Evolutionary conservation across 1,140 invertebrate species (phyloP).

Genomic region (Fopius arisanus): DNA sequence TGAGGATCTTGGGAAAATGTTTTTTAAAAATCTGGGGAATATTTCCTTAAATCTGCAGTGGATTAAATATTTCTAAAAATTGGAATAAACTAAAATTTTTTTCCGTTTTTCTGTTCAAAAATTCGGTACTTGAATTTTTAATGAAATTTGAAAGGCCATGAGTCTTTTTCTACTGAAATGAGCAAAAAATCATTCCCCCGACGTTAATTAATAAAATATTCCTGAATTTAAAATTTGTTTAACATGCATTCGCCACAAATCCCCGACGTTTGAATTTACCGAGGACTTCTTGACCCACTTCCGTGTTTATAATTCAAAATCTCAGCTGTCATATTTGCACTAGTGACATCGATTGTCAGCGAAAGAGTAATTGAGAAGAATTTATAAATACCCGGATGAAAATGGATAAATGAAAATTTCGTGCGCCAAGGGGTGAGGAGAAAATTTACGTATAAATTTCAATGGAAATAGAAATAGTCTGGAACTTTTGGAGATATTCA

Average conservation of each 20-base stretch:
- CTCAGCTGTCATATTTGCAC: background rate
- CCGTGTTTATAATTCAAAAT: background rate
- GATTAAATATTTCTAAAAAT: no score
- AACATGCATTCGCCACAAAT: background rate
- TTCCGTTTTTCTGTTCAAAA: no score
- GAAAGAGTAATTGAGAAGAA: background rate
- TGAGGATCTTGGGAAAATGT: no score
- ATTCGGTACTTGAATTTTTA: no score
- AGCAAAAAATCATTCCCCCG: no score
- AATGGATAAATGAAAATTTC: background rate
- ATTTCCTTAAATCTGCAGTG: no score
- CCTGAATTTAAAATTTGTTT: no score
- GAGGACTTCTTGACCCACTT: background rate
- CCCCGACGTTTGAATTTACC: background rate
- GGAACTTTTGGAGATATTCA: background rate
- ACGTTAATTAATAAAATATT: no score
- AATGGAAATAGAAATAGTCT: background rate
- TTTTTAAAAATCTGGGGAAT: no score
- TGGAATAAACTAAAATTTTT: no score
- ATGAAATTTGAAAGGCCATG: no score
- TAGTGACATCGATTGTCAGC: background rate
- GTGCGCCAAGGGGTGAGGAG: background rate
- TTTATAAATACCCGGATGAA: background rate
- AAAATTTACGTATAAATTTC: background rate
- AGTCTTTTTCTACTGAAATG: no score